These are phyloP conservation scores for Bombus difficillimus DNA, from an alignment of 1,140 invertebrate species.

Conservation along the genomic window DNA sequence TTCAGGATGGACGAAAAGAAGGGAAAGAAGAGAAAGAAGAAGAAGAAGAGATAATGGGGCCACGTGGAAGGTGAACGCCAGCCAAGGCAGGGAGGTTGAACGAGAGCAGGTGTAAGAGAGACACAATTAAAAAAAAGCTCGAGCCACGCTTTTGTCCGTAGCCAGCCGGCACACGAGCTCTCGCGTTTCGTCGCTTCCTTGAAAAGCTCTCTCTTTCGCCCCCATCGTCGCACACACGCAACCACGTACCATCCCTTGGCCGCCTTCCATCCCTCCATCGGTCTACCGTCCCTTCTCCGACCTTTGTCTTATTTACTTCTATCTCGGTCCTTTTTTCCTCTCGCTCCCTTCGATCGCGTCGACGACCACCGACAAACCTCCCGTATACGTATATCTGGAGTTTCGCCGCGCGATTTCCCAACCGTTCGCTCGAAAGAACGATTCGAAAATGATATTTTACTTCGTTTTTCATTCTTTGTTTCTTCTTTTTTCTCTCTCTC, in stretches of 20 bases:
- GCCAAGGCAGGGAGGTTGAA: constrained; percentile 38
- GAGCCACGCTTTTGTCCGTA: constrained; percentile 67
- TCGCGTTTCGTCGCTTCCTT: constrained; percentile 49
- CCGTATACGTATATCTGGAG: not conserved
- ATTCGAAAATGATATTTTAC: constrained; percentile 33
- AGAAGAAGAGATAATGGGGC: constrained; percentile 51
- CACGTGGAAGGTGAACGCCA: constrained; percentile 55
- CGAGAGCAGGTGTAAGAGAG: constrained; percentile 44
- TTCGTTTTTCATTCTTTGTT: not conserved
- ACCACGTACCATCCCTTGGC: not conserved
- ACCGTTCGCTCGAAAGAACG: constrained; percentile 4
- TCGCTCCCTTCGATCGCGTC: not conserved
- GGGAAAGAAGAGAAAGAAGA: not conserved
- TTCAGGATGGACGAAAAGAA: constrained; percentile 9
- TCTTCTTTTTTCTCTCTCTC: too few species aligned
- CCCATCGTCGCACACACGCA: not conserved
- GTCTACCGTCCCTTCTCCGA: constrained; percentile 5
- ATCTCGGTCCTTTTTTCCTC: not conserved
- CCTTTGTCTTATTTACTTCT: constrained; percentile 72
- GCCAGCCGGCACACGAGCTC: constrained; percentile 28
- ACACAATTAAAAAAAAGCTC: constrained; percentile 74
- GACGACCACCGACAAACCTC: not conserved
- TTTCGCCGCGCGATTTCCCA: constrained; percentile 48
- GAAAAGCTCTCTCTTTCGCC: constrained; percentile 44
- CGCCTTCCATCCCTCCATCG: not conserved